Percentiles rank a stretch among this genome's conserved stretches.
Evolutionary conservation across 1,140 invertebrate genomes (phyloP).

Genomic region (Solenopsis invicta): DNA sequence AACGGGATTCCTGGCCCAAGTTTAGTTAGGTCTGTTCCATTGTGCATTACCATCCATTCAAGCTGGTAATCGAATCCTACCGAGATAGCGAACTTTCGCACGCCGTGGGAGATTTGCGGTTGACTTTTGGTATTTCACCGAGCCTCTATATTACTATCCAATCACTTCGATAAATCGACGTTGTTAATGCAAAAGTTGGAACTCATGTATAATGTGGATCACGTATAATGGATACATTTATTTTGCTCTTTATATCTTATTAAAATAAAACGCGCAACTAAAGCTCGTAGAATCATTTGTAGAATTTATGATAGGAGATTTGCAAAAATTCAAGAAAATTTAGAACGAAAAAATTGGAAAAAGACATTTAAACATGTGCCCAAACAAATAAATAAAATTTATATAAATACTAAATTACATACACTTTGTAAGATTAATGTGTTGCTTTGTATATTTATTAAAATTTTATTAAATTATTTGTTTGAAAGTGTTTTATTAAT

Average conservation of each 20-base stretch:
- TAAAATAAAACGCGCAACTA: not conserved
- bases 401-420: conserved; percentile 8
- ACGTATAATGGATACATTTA: not conserved
- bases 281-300: not conserved
- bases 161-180: not conserved
- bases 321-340: not conserved
- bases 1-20: conserved; percentile 78
- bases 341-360: not conserved
- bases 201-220: not conserved
- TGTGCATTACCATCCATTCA: conserved; percentile 88
- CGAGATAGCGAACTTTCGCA: conserved; percentile 84
- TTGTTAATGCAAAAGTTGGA: conserved; percentile 14
- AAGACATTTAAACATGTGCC: not conserved
- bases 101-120: conserved; percentile 84
- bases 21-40: conserved; percentile 80
- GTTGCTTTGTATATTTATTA: not conserved
- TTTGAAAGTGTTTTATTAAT: not conserved
- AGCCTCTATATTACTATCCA: conserved; percentile 14
- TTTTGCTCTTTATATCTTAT: not conserved
- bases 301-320: conserved; percentile 2
- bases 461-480: not conserved
- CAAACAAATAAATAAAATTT: not conserved
- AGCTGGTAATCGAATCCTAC: conserved; percentile 85
- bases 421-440: not conserved
- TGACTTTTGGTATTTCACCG: conserved; percentile 77